Conservation (phyloP, 2,888 invertebrate species). For the Orchestes rusci region DNA sequence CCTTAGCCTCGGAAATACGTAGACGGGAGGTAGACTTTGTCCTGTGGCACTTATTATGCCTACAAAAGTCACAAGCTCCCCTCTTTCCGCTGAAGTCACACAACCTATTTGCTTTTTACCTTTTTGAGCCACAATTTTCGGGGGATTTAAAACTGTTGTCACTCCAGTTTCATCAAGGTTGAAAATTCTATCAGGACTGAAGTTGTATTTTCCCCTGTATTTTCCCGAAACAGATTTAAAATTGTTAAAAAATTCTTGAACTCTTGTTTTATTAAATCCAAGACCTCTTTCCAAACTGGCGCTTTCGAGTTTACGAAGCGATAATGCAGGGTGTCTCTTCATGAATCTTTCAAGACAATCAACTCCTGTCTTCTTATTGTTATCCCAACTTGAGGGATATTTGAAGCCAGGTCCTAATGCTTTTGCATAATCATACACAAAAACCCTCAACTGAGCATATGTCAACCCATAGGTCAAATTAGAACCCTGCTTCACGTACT, state of each 20-base stretch:
- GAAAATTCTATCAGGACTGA: slow-evolving; percentile 12
- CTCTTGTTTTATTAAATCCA: slow-evolving; percentile 14
- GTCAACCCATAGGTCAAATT: slow-evolving; percentile 11
- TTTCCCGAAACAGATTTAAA: slow-evolving; percentile 3
- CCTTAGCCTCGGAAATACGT: slow-evolving; percentile 23
- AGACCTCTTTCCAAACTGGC: slow-evolving; percentile 10
- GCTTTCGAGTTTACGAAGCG: slow-evolving; percentile 14
- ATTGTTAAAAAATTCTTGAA: slow-evolving; percentile 9
- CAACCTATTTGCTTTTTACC: slow-evolving; percentile 21
- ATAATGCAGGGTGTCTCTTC: slow-evolving; percentile 10
- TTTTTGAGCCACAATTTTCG: slow-evolving; percentile 17
- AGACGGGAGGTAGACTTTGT: slow-evolving; percentile 22
- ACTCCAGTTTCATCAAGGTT: too few relatives aligned
- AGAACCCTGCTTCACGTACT: slow-evolving; percentile 7
- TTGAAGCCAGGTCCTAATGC: neutral
- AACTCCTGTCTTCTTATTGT: slow-evolving; percentile 7
- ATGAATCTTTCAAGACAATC: slow-evolving; percentile 17
- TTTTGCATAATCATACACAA: slow-evolving; percentile 9
- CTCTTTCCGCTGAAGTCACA: slow-evolving; percentile 21
- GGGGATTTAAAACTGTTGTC: too few relatives aligned
- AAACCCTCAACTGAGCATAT: slow-evolving; percentile 6
- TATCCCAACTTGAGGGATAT: slow-evolving; percentile 7
- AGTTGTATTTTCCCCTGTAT: too few relatives aligned
- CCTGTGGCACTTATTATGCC: slow-evolving; percentile 26
- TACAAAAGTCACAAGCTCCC: slow-evolving; percentile 24